Evolutionary conservation across 2,797 vertebrate species (phyloP), one percentile per base, ranked within the genome.

Genomic region (Nannoperca australis): DNA sequence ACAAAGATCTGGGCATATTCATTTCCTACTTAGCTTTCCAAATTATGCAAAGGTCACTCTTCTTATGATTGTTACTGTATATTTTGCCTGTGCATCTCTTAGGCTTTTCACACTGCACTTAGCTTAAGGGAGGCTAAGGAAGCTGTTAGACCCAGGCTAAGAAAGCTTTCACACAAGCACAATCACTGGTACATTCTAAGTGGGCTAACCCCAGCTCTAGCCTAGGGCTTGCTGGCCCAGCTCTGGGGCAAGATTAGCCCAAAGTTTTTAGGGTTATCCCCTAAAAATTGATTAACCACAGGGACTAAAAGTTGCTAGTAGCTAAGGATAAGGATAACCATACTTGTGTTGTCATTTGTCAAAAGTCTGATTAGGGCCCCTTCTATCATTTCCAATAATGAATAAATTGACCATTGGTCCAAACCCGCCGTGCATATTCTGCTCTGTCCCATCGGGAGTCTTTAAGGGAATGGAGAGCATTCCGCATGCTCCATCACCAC

Each of bases 391-490:
- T 0, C 51, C 22, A 24, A 13, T 24, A 45, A 40, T 74, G 56
- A 83, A 54, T 56, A 62, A 49, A 69, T n/a, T 70, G 45, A 42
- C 73, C 66, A 60, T 3, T 49, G 24, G 17, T 61, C 32, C 62
- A 74, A 34, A 30, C 56, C 56, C 30, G 44, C 38, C 20, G 14
- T 15, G 15, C 22, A 66, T 65, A 79, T 77, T 75, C 59, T 36
- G 9, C n/a, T 61, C 38, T 4, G 24, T 44, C 56, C 72, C 66
- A n/a, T 1, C 40, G 38, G 42, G 62, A 78, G 22, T 68, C 51
- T 66, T 45, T 64, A 38, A 70, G 24, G 34, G 7, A 79, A 62
- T 51, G 42, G 5, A 32, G 47, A 50, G 24, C 36, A 10, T 50
- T 53, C 14, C 44, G 20, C 32, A n/a, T 5, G 15, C 47, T 55